Base-by-base conservation (phyloP, 2,888 invertebrate genomes). In the Apoda limacodes region DNA sequence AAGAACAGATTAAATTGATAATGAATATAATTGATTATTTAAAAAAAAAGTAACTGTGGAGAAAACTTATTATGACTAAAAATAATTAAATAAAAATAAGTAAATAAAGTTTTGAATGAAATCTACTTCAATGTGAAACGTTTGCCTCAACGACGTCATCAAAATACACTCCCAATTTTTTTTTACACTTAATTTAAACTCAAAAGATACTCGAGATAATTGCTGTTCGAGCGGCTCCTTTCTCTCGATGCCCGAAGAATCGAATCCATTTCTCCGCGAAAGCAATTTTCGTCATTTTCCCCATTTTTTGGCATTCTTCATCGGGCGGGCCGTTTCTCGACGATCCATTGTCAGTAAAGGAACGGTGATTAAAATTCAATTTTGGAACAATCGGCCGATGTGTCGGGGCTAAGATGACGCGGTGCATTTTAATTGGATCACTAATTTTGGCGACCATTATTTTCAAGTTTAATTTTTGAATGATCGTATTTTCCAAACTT, bases 301-400 rank as follows among this genome's bases (percentile, higher is more conserved):
- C 62, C 38, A 69, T 75, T 80, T 80, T 78, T 78, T 76, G 75
- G 71, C 67, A 66, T 70, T 65, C 66, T 62, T 55, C 47, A 39
- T 43, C 45, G 48, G 42, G 43, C 39, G 40, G 45, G n/a, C n/a
- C n/a, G n/a, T n/a, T 15, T 50, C 39, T 48, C 62, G 59, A 52
- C 50, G 56, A 48, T 51, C 72, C 63, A 70, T 80, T 80, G 76
- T 78, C 57, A 66, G 60, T 52, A 67, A 68, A 69, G 68, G 64
- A 65, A 66, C 66, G 76, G 76, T 75, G 74, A 80, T 80, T 80
- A 80, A 78, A 80, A 80, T 78, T 78, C 78, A 78, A 80, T 80
- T 76, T 78, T 63, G 60, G 76, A 67, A 78, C 78, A 80, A 76
- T 80, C 68, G 57, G 47, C 50, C 49, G 55, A 67, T 71, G 70